Base-by-base conservation (phyloP, 2,888 invertebrate genomes). In the Rhorus exstirpatorius region DNA sequence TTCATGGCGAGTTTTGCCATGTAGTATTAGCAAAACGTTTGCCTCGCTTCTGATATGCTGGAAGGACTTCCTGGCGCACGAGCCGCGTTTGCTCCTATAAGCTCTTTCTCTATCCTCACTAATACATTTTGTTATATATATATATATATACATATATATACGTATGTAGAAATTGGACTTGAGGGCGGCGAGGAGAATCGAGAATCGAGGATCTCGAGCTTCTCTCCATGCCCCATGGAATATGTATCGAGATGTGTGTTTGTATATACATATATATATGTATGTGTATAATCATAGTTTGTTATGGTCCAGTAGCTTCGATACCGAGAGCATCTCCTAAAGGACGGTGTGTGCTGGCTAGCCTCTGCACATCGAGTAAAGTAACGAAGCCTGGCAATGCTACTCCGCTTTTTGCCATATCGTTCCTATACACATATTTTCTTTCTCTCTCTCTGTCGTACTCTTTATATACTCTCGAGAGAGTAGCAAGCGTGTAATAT, bases 211-310 rank as follows among this genome's bases (percentile, higher is more conserved):
- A 74, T 81, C 81, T 78, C 71, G 41, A 53, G 53, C 61, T 68
- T 26, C 41, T 70, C 53, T 80, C 61, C 63, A 68, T 70, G 65
- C 71, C 63, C 70, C 89, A 89, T 90, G 88, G 84, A 90, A 90
- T 90, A 90, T 90, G 90, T 85, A 86, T 86, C 81, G 83, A 81
- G 83, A 87, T 87, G 87, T 76, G 63, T 58, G 41, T 31, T 46
- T 55, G 49, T 38, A 61, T 49, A 53, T 38, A 60, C 19, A 46
- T 46, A 83, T 82, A 14, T 21, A 49, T 53, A 26, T 12, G 44
- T 14, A 60, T 21, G 14, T 24, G 44, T 21, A 81, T 82, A 3
- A 14, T n/a, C n/a, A 1, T 21, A 83, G 76, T 26, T 49, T 76
- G 85, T 79, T 77, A 70, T 83, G 79, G 85, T 84, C 85, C 86